Evolutionary conservation across 2,113 vertebrate genomes (phyloP).

Genomic region (Alouatta palliata): DNA sequence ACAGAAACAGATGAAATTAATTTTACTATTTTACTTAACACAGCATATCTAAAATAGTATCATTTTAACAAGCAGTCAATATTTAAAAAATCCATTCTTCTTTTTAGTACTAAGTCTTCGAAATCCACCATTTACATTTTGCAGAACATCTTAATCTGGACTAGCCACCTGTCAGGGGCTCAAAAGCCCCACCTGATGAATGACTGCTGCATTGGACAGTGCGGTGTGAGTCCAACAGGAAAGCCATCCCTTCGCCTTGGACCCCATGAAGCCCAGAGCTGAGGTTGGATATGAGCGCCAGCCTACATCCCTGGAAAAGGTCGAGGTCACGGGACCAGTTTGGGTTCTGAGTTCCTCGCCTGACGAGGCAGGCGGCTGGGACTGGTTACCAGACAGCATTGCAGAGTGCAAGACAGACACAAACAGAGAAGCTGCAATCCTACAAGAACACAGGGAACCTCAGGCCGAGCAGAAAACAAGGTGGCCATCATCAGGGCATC

Average conservation of each 20-base stretch:
- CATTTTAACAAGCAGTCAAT: conserved; percentile 44
- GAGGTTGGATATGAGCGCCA: background rate
- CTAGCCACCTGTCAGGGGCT: background rate
- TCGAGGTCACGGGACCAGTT: background rate
- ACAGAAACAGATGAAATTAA: background rate
- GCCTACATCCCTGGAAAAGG: background rate
- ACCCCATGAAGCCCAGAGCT: background rate
- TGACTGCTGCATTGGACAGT: background rate
- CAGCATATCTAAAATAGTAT: conserved; percentile 47
- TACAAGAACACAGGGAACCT: background rate
- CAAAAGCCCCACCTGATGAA: background rate
- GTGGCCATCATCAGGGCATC: background rate
- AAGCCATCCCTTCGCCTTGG: background rate
- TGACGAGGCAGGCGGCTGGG: background rate
- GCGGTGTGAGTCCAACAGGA: background rate
- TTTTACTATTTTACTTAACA: conserved; percentile 61
- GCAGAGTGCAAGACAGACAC: background rate
- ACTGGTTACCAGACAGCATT: background rate
- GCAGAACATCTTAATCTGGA: background rate
- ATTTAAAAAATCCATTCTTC: conserved; percentile 35
- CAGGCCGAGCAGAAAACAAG: background rate
- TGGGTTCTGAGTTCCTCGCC: background rate
- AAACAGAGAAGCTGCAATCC: background rate
- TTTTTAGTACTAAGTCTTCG: background rate
- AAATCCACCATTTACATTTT: background rate